Evolutionary conservation across 2,888 invertebrate genomes (phyloP), one percentile per base, ranked within the genome.

Genomic region (Cerceris ruficornis): DNA sequence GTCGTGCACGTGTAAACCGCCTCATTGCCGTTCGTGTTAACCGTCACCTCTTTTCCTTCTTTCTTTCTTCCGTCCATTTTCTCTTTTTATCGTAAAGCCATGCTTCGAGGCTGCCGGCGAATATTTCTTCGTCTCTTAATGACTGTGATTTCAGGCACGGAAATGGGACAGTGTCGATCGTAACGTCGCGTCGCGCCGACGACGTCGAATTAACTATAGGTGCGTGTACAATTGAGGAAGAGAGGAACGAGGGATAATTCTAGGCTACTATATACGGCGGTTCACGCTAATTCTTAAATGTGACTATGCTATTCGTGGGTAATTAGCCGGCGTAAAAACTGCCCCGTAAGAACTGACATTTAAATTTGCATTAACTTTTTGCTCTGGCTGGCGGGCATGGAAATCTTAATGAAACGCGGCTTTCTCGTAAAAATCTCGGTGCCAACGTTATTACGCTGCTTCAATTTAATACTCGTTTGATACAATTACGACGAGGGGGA

Each of bases 111-210:
- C 74, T 71, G 62, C 54, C 41, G 28, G 13, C 14, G 50, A 41
- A 76, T n/a, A 46, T 39, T 57, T 57, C 43, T 54, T 78, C 65
- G 15, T 61, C 49, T n/a, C 39, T 6, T 75, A 64, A 80, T 69
- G 46, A 66, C 69, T 9, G 46, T 58, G 28, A 58, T 62, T 52
- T 61, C 2, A 13, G 41, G 11, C 8, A 39, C 39, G 42, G 13
- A 17, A 14, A 17, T n/a, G 50, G 5, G 52, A 17, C 60, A 66
- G 6, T 2, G 52, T 43, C 13, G 13, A 6, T n/a, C 58, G 13
- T 17, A 11, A 15, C 7, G 11, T 58, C 58, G 28, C 17, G 17
- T 17, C 28, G 57, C 13, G 17, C 9, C n/a, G 7, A 5, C 39
- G 57, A 8, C 7, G 17, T 17, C 28, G 28, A 57, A 7, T 57